Evolutionary conservation across 2,888 invertebrate genomes (phyloP).

Genomic region (Aspidapion aeneum): DNA sequence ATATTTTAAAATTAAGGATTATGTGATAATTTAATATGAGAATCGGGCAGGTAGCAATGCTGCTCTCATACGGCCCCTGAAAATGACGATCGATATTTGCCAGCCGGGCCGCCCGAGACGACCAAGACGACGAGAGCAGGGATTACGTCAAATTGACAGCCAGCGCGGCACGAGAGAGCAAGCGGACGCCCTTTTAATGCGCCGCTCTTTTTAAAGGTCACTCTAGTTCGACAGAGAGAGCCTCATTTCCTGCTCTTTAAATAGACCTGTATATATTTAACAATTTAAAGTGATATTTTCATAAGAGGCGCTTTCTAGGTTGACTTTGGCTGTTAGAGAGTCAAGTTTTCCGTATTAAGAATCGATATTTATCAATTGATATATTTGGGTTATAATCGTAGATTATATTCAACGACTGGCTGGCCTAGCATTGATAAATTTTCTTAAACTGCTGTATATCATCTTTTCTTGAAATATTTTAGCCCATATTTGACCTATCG

Average conservation of each 20-base stretch:
- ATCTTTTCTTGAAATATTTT: too few relatives aligned
- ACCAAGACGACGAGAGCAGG: not conserved
- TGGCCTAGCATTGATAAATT: too few relatives aligned
- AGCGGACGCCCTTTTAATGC: not conserved
- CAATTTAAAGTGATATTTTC: not conserved
- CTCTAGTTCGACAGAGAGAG: not conserved
- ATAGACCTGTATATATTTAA: not conserved
- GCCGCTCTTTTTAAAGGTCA: not conserved
- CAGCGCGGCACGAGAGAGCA: not conserved
- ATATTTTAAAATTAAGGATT: too few relatives aligned
- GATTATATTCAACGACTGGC: too few relatives aligned
- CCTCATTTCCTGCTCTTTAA: not conserved
- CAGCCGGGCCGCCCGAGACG: not conserved
- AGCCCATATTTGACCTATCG: too few relatives aligned
- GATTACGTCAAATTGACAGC: conserved; percentile 1
- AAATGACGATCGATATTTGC: not conserved
- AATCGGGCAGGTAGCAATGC: not conserved
- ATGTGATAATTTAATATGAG: not conserved
- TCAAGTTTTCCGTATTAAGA: too few relatives aligned
- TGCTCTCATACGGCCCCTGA: not conserved
- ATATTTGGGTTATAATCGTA: too few relatives aligned
- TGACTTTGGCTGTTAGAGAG: too few relatives aligned
- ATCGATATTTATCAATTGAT: too few relatives aligned
- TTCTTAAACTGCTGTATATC: too few relatives aligned
- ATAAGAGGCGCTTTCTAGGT: not conserved